Conservation (phyloP, 92 coral and sea anemone species). For the Parazoanthus darwini region DNA sequence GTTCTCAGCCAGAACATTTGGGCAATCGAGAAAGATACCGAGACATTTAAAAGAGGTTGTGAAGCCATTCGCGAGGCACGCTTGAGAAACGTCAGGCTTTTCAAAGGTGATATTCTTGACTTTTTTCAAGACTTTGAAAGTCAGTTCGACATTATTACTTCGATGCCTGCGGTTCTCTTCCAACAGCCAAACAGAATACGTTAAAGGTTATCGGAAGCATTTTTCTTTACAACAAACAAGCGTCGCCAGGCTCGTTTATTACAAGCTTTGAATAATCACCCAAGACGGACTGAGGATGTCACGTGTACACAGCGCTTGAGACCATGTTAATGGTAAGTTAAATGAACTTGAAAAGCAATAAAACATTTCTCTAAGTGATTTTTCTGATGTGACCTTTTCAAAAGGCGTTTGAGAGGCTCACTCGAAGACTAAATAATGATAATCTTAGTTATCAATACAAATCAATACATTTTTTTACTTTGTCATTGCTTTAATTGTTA, state of each 20-base stretch:
- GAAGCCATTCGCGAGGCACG: not conserved
- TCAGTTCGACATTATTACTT: constrained; percentile 60
- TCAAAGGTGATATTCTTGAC: constrained; percentile 29
- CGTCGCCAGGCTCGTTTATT: constrained; percentile 45
- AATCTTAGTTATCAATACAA: no score
- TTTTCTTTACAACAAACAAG: constrained; percentile 41
- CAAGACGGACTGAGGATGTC: no score
- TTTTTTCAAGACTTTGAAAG: constrained; percentile 29
- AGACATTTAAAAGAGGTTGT: constrained; percentile 5
- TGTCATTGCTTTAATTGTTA: no score
- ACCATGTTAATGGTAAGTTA: no score
- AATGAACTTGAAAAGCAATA: no score
- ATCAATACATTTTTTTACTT: no score
- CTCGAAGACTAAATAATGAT: not conserved
- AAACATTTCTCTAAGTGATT: not conserved
- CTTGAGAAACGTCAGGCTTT: constrained; percentile 35
- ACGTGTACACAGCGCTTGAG: no score
- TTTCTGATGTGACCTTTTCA: not conserved
- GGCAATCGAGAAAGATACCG: constrained; percentile 51
- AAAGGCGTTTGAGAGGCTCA: not conserved
- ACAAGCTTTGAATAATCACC: no score
- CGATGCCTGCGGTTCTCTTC: constrained; percentile 60
- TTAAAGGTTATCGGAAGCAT: constrained; percentile 46
- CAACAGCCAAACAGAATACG: constrained; percentile 41
- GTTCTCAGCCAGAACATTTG: constrained; percentile 58